These are phyloP conservation scores for Nyctalus aviator DNA, from an alignment of 2,797 vertebrate species.

Conservation along the genomic window DNA sequence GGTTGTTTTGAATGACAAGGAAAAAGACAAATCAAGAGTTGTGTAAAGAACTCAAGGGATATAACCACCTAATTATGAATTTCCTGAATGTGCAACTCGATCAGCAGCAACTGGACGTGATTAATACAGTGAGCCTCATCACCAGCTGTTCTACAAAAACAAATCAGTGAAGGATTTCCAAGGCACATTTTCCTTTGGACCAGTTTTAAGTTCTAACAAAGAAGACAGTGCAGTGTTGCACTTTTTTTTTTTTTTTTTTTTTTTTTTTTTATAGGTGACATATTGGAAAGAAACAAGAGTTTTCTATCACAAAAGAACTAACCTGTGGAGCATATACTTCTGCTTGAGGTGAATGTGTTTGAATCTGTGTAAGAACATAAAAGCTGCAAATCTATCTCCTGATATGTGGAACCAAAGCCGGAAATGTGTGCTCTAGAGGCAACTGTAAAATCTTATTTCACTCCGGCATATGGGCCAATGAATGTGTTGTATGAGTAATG, in stretches of 20 bases:
- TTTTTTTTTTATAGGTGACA: conserved; percentile 31
- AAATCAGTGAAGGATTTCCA: conserved; percentile 81
- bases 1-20: conserved; percentile 67
- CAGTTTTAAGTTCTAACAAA: conserved; percentile 81
- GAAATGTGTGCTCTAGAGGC: conserved; percentile 72
- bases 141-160: conserved; percentile 86
- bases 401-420: conserved; percentile 71
- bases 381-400: conserved; percentile 61
- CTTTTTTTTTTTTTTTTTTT: conserved; percentile 58
- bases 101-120: conserved; percentile 86
- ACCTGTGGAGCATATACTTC: neutral
- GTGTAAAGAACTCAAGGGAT: conserved; percentile 81
- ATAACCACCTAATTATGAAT: conserved; percentile 88
- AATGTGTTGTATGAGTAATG: conserved; percentile 78
- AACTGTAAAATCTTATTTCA: conserved; percentile 78
- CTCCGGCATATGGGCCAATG: conserved; percentile 78
- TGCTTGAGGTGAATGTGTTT: conserved; percentile 52
- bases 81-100: conserved; percentile 88
- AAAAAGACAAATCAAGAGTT: conserved; percentile 80
- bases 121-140: conserved; percentile 83
- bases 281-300: conserved; percentile 68
- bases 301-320: conserved; percentile 25
- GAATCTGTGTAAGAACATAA: conserved; percentile 71
- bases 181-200: conserved; percentile 73
- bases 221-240: conserved; percentile 66